Percentiles rank a stretch among this genome's conserved stretches.
These are phyloP conservation scores for Steatornis caripensis DNA, from an alignment of 2,113 vertebrate species.

Conservation along the genomic window DNA sequence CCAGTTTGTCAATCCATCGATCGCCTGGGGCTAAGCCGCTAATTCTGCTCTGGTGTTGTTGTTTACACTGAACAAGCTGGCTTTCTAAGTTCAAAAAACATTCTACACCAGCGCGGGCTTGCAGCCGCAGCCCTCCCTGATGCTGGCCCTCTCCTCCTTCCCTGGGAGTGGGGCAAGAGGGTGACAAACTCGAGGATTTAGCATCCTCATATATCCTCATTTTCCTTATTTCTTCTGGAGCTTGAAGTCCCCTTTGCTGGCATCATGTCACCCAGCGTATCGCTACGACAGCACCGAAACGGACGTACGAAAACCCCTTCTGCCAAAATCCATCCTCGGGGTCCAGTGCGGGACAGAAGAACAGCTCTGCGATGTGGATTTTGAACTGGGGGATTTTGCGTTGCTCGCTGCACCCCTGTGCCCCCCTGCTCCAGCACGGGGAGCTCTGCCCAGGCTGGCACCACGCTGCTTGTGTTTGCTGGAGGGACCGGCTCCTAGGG, in stretches of 20 bases:
- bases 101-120: rapidly evolving
- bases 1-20: not conserved
- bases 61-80: not conserved
- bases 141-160: not conserved
- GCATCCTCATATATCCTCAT: not conserved
- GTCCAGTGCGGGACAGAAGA: not conserved
- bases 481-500: not conserved
- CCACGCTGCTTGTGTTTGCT: rapidly evolving
- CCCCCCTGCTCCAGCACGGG: too few relatives aligned
- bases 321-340: not conserved
- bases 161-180: not conserved
- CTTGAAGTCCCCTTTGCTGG: too few relatives aligned
- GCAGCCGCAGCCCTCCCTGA: not conserved
- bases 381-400: not conserved
- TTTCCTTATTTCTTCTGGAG: not conserved
- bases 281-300: rapidly evolving
- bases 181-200: not conserved
- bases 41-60: not conserved
- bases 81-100: not conserved
- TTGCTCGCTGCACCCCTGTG: rapidly evolving
- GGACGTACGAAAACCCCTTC: not conserved
- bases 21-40: not conserved
- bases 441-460: not conserved
- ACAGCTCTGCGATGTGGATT: not conserved
- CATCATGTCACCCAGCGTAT: not conserved